Evolutionary conservation across 2,888 invertebrate genomes (phyloP), one percentile per base, ranked within the genome.

Genomic region (Chalcis sispes): DNA sequence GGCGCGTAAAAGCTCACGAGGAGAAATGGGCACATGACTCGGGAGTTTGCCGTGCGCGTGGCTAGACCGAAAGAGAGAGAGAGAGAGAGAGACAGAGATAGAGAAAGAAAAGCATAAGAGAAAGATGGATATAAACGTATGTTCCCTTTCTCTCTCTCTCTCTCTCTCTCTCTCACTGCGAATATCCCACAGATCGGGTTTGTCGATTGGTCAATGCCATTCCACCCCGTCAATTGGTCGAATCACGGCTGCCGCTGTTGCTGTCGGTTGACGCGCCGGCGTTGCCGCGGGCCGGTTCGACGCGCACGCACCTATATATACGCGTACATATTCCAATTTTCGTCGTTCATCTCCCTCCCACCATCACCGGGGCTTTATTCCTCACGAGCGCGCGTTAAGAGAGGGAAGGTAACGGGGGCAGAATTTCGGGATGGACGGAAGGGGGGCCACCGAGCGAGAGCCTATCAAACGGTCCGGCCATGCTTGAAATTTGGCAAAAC

Each of bases 381-480:
- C 7, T 36, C 50, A 13, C 5, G 20, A 7, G 48, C 13, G 40
- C 1, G 1, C 20, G 3, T n/a, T 20, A 8, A 18, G 23, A 18
- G 36, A 25, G 25, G 20, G 40, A 36, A 32, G 42, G n/a, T n/a
- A n/a, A n/a, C n/a, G n/a, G 42, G 36, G 52, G 69, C 5, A 25
- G 52, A 54, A 40, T 59, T 36, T 32, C 18, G 32, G 59, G 23
- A n/a, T 25, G n/a, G 29, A 25, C 10, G 66, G 66, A 25, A 42
- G 50, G 50, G 50, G 50, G 10, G 18, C 2, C 4, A 36, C 8
- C 10, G 40, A 3, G 67, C 15, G 29, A 23, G 82, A 83, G 85
- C 82, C 85, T 79, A 85, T 86, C 83, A 84, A 84, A 83, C 81
- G 80, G 80, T 74, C 81, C 84, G 83, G 83, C 83, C 82, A 83